Evolutionary conservation across 1,140 invertebrate genomes (phyloP).

Genomic region (Papilio machaon): DNA sequence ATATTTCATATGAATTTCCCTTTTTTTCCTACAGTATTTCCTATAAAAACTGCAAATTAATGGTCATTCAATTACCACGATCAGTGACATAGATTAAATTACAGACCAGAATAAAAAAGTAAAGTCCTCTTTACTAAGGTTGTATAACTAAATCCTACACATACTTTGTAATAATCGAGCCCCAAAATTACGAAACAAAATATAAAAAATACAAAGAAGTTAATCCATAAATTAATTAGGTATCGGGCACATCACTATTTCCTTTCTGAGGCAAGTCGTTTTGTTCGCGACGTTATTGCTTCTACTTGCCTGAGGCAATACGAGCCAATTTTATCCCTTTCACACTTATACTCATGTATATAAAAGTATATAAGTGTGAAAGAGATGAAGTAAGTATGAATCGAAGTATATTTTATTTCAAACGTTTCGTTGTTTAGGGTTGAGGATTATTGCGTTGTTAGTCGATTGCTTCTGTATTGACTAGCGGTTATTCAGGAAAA

Average conservation of each 20-base stretch:
- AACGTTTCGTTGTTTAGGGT: conserved; percentile 18
- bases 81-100: not conserved
- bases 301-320: conserved; percentile 6
- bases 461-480: conserved; percentile 20
- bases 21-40: too few relatives aligned
- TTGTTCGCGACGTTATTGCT: conserved; percentile 28
- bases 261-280: conserved; percentile 9
- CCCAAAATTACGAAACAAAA: conserved; percentile 5
- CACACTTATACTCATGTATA: not conserved
- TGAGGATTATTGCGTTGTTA: conserved; percentile 13
- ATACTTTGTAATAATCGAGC: not conserved
- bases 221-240: conserved; percentile 36
- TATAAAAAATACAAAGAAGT: conserved; percentile 24
- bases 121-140: not conserved
- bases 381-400: not conserved
- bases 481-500: not conserved
- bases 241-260: conserved; percentile 31
- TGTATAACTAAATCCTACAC: not conserved
- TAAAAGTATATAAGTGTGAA: not conserved
- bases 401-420: conserved; percentile 15
- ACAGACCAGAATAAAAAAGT: not conserved
- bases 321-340: conserved; percentile 1
- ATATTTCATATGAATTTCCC: too few relatives aligned
- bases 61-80: too few relatives aligned
- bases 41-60: too few relatives aligned